Percentiles rank a stretch among this genome's conserved stretches.
These are phyloP conservation scores for Yponomeuta sedellus DNA, from an alignment of 2,888 invertebrate species.

Conservation along the genomic window DNA sequence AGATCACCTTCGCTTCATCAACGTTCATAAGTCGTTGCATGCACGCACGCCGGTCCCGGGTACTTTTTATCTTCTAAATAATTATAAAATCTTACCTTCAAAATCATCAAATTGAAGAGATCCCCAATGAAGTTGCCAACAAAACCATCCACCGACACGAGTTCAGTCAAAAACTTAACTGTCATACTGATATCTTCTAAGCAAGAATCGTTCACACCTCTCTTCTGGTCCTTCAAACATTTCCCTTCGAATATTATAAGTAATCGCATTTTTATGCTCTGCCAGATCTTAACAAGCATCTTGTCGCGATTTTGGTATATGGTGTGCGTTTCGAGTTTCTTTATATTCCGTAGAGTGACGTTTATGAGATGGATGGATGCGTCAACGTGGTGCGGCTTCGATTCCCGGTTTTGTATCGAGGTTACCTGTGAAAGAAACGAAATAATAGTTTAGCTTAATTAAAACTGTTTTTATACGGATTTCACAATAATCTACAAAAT, in stretches of 20 bases:
- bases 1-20: too few species aligned
- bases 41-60: too few species aligned
- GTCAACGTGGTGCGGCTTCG: conserved; percentile 50
- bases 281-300: conserved; percentile 51
- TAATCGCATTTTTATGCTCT: conserved; percentile 37
- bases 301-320: conserved; percentile 52
- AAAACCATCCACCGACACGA: conserved; percentile 51
- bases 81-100: conserved; percentile 42
- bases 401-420: conserved; percentile 38
- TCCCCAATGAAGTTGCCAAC: conserved; percentile 42
- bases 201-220: conserved; percentile 27
- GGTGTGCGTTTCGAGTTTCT: conserved; percentile 52
- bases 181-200: conserved; percentile 48
- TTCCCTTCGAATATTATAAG: not conserved
- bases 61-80: too few species aligned
- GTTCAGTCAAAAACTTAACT: conserved; percentile 54
- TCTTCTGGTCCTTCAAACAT: conserved; percentile 25
- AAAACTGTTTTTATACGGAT: too few species aligned
- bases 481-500: too few species aligned
- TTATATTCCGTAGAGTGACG: conserved; percentile 48
- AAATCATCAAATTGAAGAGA: conserved; percentile 38
- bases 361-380: conserved; percentile 52
- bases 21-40: too few species aligned
- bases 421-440: conserved; percentile 43
- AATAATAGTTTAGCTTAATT: too few species aligned